A percentile compares a stretch with the other conserved stretches of the same genome.
phyloP scores from a whole-genome alignment of 1,140 invertebrate species.

The Eumeta japonica region DNA sequence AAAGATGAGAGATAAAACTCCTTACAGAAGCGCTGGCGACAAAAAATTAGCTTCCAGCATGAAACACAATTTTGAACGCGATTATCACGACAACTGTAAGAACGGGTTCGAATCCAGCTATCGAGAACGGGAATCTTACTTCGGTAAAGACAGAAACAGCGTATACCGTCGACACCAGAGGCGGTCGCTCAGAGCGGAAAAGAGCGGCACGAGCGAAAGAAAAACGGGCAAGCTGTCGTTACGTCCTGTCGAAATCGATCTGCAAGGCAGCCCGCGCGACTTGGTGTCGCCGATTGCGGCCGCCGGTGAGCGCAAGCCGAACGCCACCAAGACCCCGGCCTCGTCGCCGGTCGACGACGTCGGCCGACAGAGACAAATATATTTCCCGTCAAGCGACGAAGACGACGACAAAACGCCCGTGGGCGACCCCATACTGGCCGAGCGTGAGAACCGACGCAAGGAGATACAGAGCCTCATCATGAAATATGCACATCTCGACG shows the following conservation, averaged over 20 bases:
- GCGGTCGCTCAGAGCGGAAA: conserved; percentile 52
- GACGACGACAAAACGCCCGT: conserved; percentile 57
- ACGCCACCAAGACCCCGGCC: conserved; percentile 38
- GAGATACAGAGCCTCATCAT: conserved; percentile 78
- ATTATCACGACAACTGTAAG: conserved; percentile 25
- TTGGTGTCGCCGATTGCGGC: conserved; percentile 36
- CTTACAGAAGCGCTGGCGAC: conserved; percentile 49
- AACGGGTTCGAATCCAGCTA: conserved; percentile 39
- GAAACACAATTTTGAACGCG: conserved; percentile 30
- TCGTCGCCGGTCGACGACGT: conserved; percentile 34
- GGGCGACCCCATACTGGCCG: conserved; percentile 60
- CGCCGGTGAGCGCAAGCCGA: conserved; percentile 22
- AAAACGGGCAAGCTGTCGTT: conserved; percentile 42
- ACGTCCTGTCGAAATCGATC: conserved; percentile 52
- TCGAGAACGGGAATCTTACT: conserved; percentile 26
- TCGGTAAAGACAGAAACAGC: conserved; percentile 53
- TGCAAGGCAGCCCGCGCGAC: conserved; percentile 33
- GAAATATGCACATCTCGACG: conserved; percentile 74
- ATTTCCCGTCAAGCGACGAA: conserved; percentile 49
- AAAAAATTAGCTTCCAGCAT: conserved; percentile 33
- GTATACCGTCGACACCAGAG: conserved; percentile 46
- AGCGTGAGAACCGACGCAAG: conserved; percentile 73
- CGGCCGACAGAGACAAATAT: conserved; percentile 53
- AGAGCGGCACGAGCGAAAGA: conserved; percentile 53
- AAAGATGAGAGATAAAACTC: conserved; percentile 61